Base-by-base conservation (phyloP, 2,797 vertebrate species). In the Lagocephalus sceleratus region DNA sequence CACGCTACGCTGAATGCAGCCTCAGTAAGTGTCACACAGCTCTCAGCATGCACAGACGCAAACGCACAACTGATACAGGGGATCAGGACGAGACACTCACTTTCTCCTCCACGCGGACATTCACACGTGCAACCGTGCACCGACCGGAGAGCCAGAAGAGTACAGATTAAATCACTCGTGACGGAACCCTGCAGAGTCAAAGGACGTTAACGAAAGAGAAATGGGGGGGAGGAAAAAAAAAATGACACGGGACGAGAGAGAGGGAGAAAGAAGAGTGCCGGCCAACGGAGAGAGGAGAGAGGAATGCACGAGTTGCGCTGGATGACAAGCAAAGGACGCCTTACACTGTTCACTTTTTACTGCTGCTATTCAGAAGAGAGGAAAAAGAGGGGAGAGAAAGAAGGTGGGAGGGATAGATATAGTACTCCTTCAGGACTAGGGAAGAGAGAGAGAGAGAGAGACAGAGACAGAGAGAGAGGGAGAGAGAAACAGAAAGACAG, bases 61-160 rank as follows among this genome's bases (percentile, higher is more conserved):
- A 43, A 23, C 25, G 5, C 51, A 23, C 60, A 20, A 17, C 81
- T 75, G 71, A 73, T 72, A 70, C 79, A 32, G 54, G 32, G 62
- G 26, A 75, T 68, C 60, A 43, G 65, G 73, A 77, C 70, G 60
- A 76, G 64, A 67, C 76, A 80, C 81, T 86, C 82, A 85, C 87
- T 86, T 84, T 87, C 81, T 85, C 84, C 76, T 85, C 87, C 85
- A 84, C 78, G 68, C 79, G 66, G 79, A 79, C 79, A 85, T 84
- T 84, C 54, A 81, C 81, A 72, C 68, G 56, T 60, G 64, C 77
- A 54, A 43, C 64, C 54, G 29, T 29, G 29, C 29, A 29, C 29
- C 54, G 49, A 78, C 54, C 6, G 69, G 75, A 62, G 73, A 81
- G 64, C 54, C 71, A 71, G 76, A 60, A 51, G 75, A 72, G 56